Percentiles rank a stretch among this genome's conserved stretches.
Conservation (phyloP, 2,797 vertebrate species). For the Hemibagrus guttatus region DNA sequence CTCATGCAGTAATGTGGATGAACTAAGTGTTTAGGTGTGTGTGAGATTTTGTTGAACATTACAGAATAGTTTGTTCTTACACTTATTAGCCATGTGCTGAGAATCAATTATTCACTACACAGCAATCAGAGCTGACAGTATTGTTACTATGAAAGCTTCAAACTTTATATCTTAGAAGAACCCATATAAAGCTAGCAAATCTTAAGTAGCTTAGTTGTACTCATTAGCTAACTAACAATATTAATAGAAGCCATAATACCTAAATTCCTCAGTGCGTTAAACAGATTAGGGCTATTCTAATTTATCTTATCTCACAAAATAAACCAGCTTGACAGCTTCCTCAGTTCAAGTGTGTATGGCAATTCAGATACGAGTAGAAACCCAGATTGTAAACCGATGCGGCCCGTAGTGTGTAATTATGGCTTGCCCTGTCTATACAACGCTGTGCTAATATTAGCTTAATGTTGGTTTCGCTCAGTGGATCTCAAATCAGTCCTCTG, state of each 20-base stretch:
- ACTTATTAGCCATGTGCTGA: background rate
- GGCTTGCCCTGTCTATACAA: background rate
- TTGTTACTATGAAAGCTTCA: too few species aligned
- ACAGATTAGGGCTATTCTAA: background rate
- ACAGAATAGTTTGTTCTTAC: background rate
- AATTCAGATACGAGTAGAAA: background rate
- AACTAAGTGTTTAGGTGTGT: background rate
- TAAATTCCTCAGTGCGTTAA: background rate
- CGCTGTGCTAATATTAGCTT: background rate
- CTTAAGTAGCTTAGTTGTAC: background rate
- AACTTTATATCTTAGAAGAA: background rate
- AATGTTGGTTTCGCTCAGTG: background rate
- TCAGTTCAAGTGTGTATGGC: background rate
- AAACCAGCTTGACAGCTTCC: background rate
- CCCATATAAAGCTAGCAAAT: background rate
- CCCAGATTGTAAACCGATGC: background rate
- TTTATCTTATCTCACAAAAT: background rate
- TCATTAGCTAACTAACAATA: background rate
- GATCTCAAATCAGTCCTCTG: background rate
- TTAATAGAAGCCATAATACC: background rate
- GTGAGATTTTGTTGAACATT: background rate
- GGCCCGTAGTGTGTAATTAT: background rate
- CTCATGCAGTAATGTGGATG: background rate
- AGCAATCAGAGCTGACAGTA: background rate
- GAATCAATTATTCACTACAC: background rate